phyloP scores from a whole-genome alignment of 1,140 invertebrate species.

The Hypsibius dujardini region DNA sequence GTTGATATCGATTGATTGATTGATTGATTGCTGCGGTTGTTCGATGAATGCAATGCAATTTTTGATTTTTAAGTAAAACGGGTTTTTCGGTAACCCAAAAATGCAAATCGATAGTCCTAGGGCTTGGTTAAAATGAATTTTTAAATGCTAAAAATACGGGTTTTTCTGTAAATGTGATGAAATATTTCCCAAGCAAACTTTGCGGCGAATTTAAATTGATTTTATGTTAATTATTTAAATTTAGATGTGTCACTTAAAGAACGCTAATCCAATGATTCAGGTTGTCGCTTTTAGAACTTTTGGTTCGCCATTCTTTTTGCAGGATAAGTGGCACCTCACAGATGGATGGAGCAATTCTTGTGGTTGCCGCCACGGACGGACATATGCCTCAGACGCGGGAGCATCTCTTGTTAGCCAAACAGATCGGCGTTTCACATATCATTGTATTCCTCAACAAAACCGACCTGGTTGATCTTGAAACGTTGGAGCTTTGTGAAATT shows the following conservation, averaged over 20 bases:
- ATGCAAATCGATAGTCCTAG: no score
- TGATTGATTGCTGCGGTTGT: not conserved
- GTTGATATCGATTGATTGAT: no score
- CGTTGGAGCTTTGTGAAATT: conserved; percentile 42
- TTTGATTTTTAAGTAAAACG: no score
- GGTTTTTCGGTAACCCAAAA: no score
- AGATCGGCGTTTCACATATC: conserved; percentile 72
- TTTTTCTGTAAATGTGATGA: no score
- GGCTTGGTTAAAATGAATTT: no score
- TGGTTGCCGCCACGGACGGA: conserved; percentile 95
- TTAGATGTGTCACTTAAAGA: conserved; percentile 93
- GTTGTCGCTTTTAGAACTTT: conserved; percentile 98
- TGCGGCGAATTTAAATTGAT: not conserved
- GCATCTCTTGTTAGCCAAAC: conserved; percentile 91
- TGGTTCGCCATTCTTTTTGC: conserved; percentile 35
- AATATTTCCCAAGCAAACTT: no score
- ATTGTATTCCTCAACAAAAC: conserved; percentile 87
- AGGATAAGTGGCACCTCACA: conserved; percentile 98
- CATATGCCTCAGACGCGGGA: conserved; percentile 97
- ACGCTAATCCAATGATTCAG: conserved; percentile 96
- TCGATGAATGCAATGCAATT: no score
- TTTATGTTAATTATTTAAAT: conserved; percentile 25
- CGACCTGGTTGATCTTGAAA: conserved; percentile 40
- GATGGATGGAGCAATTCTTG: conserved; percentile 97
- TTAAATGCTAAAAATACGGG: no score